These are phyloP conservation scores for Phyllotreta striolata DNA, from an alignment of 2,888 invertebrate species.

Conservation along the genomic window DNA sequence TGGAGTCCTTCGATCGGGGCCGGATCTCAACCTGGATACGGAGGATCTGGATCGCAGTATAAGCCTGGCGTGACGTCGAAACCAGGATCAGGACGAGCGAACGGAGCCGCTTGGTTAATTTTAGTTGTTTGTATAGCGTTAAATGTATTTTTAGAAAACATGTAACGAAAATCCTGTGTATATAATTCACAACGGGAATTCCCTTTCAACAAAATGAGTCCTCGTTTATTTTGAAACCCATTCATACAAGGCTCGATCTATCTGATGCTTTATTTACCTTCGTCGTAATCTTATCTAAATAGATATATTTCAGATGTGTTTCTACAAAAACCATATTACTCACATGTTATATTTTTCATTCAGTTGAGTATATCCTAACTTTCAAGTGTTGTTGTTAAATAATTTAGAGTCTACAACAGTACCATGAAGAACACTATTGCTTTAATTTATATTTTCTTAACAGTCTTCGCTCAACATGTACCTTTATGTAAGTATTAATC, in stretches of 20 bases:
- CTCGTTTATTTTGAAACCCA: neutral
- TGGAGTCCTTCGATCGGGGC: neutral
- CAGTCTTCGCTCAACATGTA: too few relatives aligned
- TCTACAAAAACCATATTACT: too few relatives aligned
- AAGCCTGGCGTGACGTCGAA: constrained; percentile 2
- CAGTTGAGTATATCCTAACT: too few relatives aligned
- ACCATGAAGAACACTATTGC: too few relatives aligned
- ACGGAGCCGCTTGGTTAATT: neutral
- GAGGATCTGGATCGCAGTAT: neutral
- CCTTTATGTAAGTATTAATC: too few relatives aligned
- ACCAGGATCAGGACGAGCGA: constrained; percentile 5
- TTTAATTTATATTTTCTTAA: too few relatives aligned
- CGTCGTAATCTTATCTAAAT: constrained; percentile 9
- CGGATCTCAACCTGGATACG: constrained; percentile 1
- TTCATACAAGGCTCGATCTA: neutral
- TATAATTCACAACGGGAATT: neutral
- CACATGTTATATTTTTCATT: too few relatives aligned
- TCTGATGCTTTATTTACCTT: constrained; percentile 3
- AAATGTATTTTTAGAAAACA: neutral
- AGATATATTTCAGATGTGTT: neutral
- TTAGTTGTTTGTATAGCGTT: neutral
- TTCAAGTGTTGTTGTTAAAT: too few relatives aligned
- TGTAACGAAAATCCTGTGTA: neutral
- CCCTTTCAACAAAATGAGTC: neutral
- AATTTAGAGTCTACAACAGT: too few relatives aligned